phyloP scores from a whole-genome alignment of 2,113 vertebrate genomes.

The Lipophrys pholis region DNA sequence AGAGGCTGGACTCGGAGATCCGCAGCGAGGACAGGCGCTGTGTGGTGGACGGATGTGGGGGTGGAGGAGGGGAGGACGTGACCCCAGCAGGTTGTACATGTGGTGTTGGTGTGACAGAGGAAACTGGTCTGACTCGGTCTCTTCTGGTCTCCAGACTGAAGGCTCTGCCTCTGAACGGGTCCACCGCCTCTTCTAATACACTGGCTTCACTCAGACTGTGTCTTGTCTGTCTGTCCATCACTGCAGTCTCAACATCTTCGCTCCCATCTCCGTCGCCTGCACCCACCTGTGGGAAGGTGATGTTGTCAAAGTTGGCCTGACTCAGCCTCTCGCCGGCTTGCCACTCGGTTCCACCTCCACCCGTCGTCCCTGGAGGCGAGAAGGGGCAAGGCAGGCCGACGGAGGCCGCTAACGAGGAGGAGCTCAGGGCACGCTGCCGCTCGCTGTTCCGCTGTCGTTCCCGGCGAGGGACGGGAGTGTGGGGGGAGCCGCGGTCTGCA shows the following conservation, averaged over 20 bases:
- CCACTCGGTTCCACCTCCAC: constrained; percentile 47
- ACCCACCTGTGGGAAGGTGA: constrained; percentile 66
- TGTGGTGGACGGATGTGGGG: constrained; percentile 27
- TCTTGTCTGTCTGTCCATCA: constrained; percentile 1
- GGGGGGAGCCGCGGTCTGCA: constrained; percentile 20
- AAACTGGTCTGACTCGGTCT: background rate
- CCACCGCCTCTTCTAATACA: constrained; percentile 68
- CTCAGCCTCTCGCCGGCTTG: constrained; percentile 47
- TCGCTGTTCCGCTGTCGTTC: constrained; percentile 70
- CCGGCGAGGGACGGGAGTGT: constrained; percentile 48
- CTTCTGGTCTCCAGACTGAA: constrained; percentile 53
- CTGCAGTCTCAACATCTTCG: background rate
- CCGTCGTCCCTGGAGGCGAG: constrained; percentile 35
- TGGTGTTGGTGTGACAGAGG: constrained; percentile 35
- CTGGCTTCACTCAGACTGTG: constrained; percentile 49
- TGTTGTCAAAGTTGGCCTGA: constrained; percentile 68
- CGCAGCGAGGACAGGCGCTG: constrained; percentile 77
- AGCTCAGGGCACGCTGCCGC: constrained; percentile 68
- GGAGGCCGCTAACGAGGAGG: constrained; percentile 80
- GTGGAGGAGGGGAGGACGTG: constrained; percentile 10
- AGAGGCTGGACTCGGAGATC: constrained; percentile 87
- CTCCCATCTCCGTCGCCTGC: background rate
- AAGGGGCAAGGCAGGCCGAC: constrained; percentile 81
- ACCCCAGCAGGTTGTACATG: constrained; percentile 4
- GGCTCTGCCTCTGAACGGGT: constrained; percentile 56